Evolutionary conservation across 2,888 invertebrate species (phyloP), one percentile per base, ranked within the genome.

Genomic region (Serripes groenlandicus): DNA sequence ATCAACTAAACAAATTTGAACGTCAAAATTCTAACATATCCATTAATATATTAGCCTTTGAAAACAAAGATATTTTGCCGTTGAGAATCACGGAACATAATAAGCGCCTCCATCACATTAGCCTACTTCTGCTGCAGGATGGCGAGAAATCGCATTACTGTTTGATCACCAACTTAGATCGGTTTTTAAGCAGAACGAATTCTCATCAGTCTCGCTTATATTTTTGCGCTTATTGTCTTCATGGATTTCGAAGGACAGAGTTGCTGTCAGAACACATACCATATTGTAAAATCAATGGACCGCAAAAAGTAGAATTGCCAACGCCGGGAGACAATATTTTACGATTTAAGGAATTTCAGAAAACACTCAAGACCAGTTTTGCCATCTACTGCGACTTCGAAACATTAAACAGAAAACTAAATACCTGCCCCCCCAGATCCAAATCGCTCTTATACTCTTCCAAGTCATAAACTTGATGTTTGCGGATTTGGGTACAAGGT

Each of bases 241-340:
- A 71, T 30, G 56, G 54, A 11, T 71, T 32, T 56, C 21, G 15
- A n/a, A 9, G 34, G 15, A 18, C 52, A 71, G n/a, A 34, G 21
- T 30, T 71, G 28, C 32, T 71, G n/a, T n/a, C 87, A 87, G 28
- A 72, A 28, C 49, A 71, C 42, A 54, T 54, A 18, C 66, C 42
- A 54, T 75, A 75, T 75, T 78, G 78, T 60, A 58, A 23, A 37
- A 28, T 37, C n/a, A 26, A 70, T 23, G 58, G 70, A 52, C 26
- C 42, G 21, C 62, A 60, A 30, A 70, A 49, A 52, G 32, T 30
- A 26, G 18, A 35, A 58, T 35, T 78, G 32, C 71, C 72, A 1
- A 30, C 66, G 49, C 42, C n/a, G 35, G 74, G 60, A 26, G 69
- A 74, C 18, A 60, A 74, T 34, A 70, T 76, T 60, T 62, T 76